Evolutionary conservation across 2,113 vertebrate species (phyloP), one percentile per base, ranked within the genome.

Genomic region (Poecilia latipinna): DNA sequence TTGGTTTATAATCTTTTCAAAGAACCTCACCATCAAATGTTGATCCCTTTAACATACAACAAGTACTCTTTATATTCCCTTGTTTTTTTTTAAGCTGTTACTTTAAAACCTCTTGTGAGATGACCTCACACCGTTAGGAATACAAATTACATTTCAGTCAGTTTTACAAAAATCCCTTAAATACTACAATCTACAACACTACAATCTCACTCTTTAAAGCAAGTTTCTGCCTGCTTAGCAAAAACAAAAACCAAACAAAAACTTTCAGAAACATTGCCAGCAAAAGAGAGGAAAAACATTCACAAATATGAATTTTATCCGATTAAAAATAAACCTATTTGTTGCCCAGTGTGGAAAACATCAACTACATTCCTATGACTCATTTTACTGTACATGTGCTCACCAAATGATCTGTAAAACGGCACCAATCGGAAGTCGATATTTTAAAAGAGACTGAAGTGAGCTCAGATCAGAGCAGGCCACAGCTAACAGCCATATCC

Each of bases 381-480:
- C 44, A 1, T 48, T 48, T 48, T 19, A 48, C 5, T 17, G 44
- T 83, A 74, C 77, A 70, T 85, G 67, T 90, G 88, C 86, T 74
- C 74, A 76, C 67, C 74, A 75, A 80, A 75, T 78, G 80, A 90
- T 82, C 84, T 74, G 82, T 84, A 80, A 79, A 78, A 75, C 82
- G 86, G 78, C 88, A 91, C 90, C 82, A 83, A 87, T 92, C 86
- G 88, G 63, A 80, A 88, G 86, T 89, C 88, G 86, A 74, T 81
- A 89, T 82, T 82, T 92, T 89, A 89, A 89, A 84, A 91, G 73
- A 88, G 82, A 86, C 88, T 93, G 78, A 90, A 82, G 84, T 89
- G 80, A 71, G 68, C 77, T 77, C 65, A 70, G 87, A 93, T 91
- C 85, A 83, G 86, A 90, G 89, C 81, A 77, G 84, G 79, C 62